These are phyloP conservation scores for Papilio glaucus DNA, from an alignment of 1,140 invertebrate genomes.

Conservation along the genomic window DNA sequence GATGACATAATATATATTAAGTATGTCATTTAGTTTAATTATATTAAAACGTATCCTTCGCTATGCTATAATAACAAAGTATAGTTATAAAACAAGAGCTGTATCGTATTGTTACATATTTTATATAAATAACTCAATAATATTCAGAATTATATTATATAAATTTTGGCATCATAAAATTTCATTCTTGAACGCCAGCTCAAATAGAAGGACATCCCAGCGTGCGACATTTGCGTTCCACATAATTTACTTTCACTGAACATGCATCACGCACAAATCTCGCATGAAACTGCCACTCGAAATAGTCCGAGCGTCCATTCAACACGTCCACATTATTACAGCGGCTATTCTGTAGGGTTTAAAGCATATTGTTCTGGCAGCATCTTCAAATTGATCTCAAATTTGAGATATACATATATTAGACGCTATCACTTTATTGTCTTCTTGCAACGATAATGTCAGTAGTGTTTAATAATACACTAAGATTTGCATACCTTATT, in stretches of 20 bases:
- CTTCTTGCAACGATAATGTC: neutral
- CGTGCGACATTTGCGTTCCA: constrained; percentile 26
- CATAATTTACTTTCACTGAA: constrained; percentile 38
- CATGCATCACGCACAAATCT: constrained; percentile 32
- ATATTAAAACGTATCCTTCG: too few relatives aligned
- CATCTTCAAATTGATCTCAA: constrained; percentile 6
- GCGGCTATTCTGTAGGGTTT: neutral
- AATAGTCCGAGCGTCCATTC: constrained; percentile 20
- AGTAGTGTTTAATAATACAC: neutral
- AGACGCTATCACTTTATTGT: neutral
- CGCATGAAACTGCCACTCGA: constrained; percentile 27
- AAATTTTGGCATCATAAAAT: constrained; percentile 11
- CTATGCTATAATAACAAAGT: too few relatives aligned
- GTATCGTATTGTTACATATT: too few relatives aligned
- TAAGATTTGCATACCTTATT: too few relatives aligned
- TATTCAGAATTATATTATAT: neutral
- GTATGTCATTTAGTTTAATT: too few relatives aligned
- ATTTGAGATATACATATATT: constrained; percentile 5
- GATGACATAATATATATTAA: too few relatives aligned
- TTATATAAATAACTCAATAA: neutral
- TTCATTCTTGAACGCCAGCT: constrained; percentile 19
- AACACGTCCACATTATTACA: constrained; percentile 18
- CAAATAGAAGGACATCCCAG: constrained; percentile 25
- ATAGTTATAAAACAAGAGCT: too few relatives aligned
- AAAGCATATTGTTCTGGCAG: constrained; percentile 22